These are phyloP conservation scores for Etheostoma nigrum DNA, from an alignment of 2,797 vertebrate genomes.

Conservation along the genomic window DNA sequence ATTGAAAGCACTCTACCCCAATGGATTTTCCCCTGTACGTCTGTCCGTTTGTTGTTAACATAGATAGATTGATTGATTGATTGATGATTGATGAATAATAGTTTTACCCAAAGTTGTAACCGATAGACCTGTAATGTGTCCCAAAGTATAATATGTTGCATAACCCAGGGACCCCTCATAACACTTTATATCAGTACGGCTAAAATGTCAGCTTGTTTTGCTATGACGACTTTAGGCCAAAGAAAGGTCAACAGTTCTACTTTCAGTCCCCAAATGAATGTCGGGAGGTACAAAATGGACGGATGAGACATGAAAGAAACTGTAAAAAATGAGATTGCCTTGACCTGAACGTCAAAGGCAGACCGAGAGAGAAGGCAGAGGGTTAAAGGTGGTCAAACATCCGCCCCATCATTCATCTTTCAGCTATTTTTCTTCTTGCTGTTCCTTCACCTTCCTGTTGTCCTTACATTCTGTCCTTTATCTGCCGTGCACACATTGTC, in stretches of 20 bases:
- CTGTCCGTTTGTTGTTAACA: too few species aligned
- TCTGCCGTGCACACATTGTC: neutral
- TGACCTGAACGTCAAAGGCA: conserved; percentile 1
- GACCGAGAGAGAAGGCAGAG: neutral
- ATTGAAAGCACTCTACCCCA: too few species aligned
- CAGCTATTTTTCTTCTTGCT: neutral
- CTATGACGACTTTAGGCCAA: conserved; percentile 3
- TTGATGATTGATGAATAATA: too few species aligned
- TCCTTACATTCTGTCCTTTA: neutral
- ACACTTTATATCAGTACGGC: neutral
- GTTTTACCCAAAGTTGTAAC: neutral
- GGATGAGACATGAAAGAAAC: neutral
- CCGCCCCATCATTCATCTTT: neutral
- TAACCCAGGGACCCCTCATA: neutral
- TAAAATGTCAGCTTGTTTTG: conserved; percentile 14
- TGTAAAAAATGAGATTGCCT: conserved; percentile 6
- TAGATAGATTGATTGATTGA: too few species aligned
- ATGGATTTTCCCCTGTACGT: too few species aligned
- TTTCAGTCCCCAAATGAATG: conserved; percentile 1
- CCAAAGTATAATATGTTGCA: too few species aligned
- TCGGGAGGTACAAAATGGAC: neutral
- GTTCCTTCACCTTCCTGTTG: neutral
- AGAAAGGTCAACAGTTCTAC: conserved; percentile 5
- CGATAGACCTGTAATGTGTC: neutral
- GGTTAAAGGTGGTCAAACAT: conserved; percentile 1